Evolutionary conservation across 2,113 vertebrate genomes (phyloP).

Genomic region (Alethe castanea): DNA sequence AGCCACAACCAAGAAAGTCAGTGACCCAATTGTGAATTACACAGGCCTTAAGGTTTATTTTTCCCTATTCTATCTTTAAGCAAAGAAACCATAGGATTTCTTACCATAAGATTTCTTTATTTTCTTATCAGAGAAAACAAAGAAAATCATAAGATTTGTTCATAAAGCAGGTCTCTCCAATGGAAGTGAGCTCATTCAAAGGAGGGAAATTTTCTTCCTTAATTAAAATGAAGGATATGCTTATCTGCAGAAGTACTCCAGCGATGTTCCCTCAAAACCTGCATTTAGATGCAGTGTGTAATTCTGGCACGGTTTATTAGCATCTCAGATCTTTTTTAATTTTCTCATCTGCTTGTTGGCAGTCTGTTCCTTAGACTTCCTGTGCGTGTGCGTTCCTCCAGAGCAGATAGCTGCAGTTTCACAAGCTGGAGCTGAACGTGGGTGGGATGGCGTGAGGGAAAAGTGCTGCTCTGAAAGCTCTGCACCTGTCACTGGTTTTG

Average conservation of each 20-base stretch:
- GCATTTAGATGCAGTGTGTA: neutral
- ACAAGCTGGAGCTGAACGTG: neutral
- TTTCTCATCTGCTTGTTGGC: neutral
- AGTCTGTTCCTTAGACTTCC: slow-evolving; percentile 5
- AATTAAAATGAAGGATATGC: neutral
- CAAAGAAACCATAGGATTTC: neutral
- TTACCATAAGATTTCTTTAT: too few relatives aligned
- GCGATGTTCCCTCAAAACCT: neutral
- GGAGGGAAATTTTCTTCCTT: neutral
- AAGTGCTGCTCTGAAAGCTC: neutral
- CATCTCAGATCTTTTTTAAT: neutral
- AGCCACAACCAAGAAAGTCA: neutral
- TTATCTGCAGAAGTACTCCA: neutral
- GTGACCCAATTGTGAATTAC: neutral
- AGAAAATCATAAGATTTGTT: neutral
- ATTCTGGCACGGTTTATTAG: neutral
- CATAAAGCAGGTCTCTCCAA: neutral
- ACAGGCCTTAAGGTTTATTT: neutral
- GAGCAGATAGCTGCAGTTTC: neutral
- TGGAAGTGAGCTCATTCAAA: neutral
- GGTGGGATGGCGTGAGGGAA: neutral
- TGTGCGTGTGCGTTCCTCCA: neutral
- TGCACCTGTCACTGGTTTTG: neutral
- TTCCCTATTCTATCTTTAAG: neutral
- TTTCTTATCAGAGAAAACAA: too few relatives aligned